A percentile compares a stretch with the other conserved stretches of the same genome.
Evolutionary conservation across 2,797 vertebrate species (phyloP).

Genomic region (Premnoplex brunnescens): DNA sequence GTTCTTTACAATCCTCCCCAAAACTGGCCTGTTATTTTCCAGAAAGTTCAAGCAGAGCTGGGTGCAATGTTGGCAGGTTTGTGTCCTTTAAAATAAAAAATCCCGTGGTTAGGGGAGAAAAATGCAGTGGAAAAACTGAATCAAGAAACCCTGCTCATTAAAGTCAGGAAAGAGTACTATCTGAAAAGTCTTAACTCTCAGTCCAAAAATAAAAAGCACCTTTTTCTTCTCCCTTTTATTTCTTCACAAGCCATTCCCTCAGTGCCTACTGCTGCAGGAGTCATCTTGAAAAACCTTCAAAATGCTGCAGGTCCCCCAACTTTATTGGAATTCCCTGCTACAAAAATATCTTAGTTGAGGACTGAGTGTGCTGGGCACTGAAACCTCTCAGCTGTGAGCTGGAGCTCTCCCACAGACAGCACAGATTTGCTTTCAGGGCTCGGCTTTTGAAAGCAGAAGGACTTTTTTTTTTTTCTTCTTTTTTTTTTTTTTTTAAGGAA

Average conservation of each 20-base stretch:
- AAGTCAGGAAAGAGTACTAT: neutral
- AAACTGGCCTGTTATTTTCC: neutral
- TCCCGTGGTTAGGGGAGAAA: neutral
- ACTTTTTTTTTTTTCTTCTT: no score
- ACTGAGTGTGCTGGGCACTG: neutral
- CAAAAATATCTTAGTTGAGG: neutral
- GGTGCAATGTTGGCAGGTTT: neutral
- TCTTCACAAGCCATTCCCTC: neutral
- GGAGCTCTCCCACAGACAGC: neutral
- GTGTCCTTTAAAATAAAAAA: slow-evolving; percentile 24
- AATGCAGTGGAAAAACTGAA: slow-evolving; percentile 12
- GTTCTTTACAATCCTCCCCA: neutral
- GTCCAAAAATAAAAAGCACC: neutral
- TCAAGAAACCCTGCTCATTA: neutral
- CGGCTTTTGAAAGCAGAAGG: neutral
- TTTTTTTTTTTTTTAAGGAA: neutral
- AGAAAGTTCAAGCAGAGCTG: neutral
- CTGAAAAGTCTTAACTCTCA: slow-evolving; percentile 19
- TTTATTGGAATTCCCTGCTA: neutral
- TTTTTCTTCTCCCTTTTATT: neutral
- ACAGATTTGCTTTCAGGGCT: neutral
- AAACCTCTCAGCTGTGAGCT: neutral
- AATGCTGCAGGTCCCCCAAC: neutral
- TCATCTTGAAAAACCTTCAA: slow-evolving; percentile 12
- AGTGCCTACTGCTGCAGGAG: neutral